A percentile compares a stretch with the other conserved stretches of the same genome.
These are phyloP conservation scores for Channallabes apus DNA, from an alignment of 2,797 vertebrate species.

Conservation along the genomic window DNA sequence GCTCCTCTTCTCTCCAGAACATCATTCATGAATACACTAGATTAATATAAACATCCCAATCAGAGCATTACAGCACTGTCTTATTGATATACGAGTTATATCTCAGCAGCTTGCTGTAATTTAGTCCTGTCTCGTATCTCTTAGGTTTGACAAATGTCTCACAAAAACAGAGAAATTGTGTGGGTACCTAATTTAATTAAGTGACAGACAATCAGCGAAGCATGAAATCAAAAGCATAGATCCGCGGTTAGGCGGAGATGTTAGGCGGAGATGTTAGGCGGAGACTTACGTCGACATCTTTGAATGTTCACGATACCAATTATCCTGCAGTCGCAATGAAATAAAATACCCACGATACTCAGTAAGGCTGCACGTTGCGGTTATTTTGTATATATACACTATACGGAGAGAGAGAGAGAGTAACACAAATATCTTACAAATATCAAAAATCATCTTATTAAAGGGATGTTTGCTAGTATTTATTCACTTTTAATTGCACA, in stretches of 20 bases:
- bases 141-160: neutral
- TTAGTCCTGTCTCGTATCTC: neutral
- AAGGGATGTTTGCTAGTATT: too few species aligned
- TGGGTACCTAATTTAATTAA: constrained; percentile 14
- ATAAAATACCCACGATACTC: neutral
- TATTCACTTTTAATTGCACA: too few species aligned
- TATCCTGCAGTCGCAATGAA: neutral
- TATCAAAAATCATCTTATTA: too few species aligned
- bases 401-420: too few species aligned
- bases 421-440: too few species aligned
- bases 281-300: neutral
- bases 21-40: neutral
- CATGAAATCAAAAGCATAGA: neutral
- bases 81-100: neutral
- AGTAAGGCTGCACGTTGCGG: neutral
- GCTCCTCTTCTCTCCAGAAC: neutral
- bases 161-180: neutral
- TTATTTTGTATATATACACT: too few species aligned
- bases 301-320: neutral
- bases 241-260: neutral
- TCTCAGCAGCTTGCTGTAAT: neutral
- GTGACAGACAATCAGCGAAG: neutral
- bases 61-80: neutral
- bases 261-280: too few species aligned
- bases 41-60: neutral